phyloP scores from a whole-genome alignment of 1,140 invertebrate species.

The Rhysida immarginata region DNA sequence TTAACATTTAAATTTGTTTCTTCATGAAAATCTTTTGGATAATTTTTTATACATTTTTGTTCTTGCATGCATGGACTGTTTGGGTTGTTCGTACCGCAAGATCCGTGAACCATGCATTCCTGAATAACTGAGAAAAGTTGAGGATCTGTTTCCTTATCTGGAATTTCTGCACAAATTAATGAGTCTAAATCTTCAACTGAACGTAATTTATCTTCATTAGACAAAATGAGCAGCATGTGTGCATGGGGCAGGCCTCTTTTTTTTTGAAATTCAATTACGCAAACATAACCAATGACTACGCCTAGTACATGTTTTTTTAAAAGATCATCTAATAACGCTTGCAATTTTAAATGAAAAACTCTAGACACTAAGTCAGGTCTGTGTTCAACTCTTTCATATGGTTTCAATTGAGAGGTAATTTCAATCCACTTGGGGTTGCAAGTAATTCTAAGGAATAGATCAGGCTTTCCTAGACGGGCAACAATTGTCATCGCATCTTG shows the following conservation, averaged over 20 bases:
- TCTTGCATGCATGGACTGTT: constrained; percentile 15
- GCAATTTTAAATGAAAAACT: constrained; percentile 29
- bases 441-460: constrained; percentile 25
- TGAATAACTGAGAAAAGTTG: neutral
- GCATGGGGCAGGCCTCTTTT: constrained; percentile 35
- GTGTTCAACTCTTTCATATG: constrained; percentile 21
- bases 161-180: constrained; percentile 38
- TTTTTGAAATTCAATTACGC: constrained; percentile 37
- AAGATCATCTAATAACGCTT: constrained; percentile 22
- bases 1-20: neutral
- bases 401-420: constrained; percentile 22
- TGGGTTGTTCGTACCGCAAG: constrained; percentile 14
- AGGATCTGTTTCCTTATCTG: constrained; percentile 29
- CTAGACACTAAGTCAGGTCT: constrained; percentile 26
- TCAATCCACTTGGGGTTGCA: constrained; percentile 35
- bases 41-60: constrained; percentile 11
- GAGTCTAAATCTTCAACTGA: constrained; percentile 28
- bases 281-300: constrained; percentile 24
- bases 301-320: constrained; percentile 22
- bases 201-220: neutral
- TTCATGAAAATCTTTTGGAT: neutral
- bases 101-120: constrained; percentile 14
- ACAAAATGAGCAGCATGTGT: constrained; percentile 34
- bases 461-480: constrained; percentile 11
- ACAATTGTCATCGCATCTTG: constrained; percentile 30